Evolutionary conservation across 2,113 vertebrate species (phyloP), one percentile per base, ranked within the genome.

Genomic region (Prunella fulvescens): DNA sequence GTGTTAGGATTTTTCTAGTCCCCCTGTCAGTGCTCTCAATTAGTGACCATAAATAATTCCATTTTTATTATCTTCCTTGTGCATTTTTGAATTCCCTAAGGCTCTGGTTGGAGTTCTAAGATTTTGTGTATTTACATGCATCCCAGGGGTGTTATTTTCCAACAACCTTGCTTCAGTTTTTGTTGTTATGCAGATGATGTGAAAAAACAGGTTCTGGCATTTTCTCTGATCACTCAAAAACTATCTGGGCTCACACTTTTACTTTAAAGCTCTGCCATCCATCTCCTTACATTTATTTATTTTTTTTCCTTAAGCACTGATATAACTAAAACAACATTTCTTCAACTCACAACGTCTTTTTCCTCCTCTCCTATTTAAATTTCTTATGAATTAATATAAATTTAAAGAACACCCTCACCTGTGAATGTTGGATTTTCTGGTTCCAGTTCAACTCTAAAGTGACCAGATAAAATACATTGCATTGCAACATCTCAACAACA

Each of bases 41-140:
- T 97, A 97, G 40, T 18, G 11, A 83, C 74, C 92, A 90, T 94
- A 94, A 92, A 97, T 94, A 97, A 96, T 88, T 89, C n/a, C 47
- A 86, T 86, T 93, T 96, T 96, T 87, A 93, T 92, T 94, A 94
- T 90, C 90, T 93, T 90, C 29, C 82, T 62, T 73, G 62, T 53
- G 76, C 85, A 93, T 90, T 96, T 94, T 56, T 85, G 0, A 88
- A 91, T 94, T 92, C 92, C 90, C 95, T 60, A 35, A 93, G 94
- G 95, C 76, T 92, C 50, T 77, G 81, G 71, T 91, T 91, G 66
- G 67, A 93, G 81, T 95, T 96, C 95, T 80, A 78, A 85, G 64
- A 35, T 81, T 90, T 53, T 91, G 74, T 94, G 76, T 94, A 35
- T 86, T 90, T 94, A 90, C 92, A 90, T 48, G 56, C 79, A 78